Base-by-base conservation (phyloP, 1,140 invertebrate species). In the Vanessa tameamea region DNA sequence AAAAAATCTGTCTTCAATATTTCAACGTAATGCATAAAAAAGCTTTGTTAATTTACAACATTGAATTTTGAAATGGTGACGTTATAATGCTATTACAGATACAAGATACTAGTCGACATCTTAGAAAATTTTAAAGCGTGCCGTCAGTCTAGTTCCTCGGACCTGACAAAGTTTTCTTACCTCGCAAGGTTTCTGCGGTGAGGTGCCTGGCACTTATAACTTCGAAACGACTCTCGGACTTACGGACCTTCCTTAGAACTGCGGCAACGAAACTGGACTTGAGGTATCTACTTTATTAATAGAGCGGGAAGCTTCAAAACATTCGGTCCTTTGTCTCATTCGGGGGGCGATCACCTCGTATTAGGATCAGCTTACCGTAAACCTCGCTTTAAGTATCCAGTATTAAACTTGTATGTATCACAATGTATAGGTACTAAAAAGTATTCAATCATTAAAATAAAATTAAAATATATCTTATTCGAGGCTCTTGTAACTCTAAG, bases 251-350 rank as follows among this genome's bases (percentile, higher is more conserved):
- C 67, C 78, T 77, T 72, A 78, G 64, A 80, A 78, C 71, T 80
- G 71, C 55, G 57, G 69, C 57, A 80, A 80, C 72, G 72, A 75
- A 80, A 77, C 76, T 76, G 73, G 78, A 80, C 78, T 80, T 80
- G 67, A 74, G 65, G 72, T 80, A 74, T 75, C 73, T 72, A 75
- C 76, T 78, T 80, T 65, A 73, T 73, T 73, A 73, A 75, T 78
- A 73, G 72, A 71, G 63, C 68, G 68, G 64, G 64, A 70, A 66
- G 65, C 64, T 71, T 71, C 69, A 76, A 71, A 76, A 76, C 69
- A 76, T 76, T 70, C 20, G 69, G 20, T 43, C 69, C 73, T 75
- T 75, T 75, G 73, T 75, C 43, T 53, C 31, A 69, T 63, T 20
- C 51, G 51, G 53, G 43, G 9, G 37, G 31, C 68, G 26, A 55